phyloP scores from a whole-genome alignment of 1,140 invertebrate species.

The Melanaphis sacchari region DNA sequence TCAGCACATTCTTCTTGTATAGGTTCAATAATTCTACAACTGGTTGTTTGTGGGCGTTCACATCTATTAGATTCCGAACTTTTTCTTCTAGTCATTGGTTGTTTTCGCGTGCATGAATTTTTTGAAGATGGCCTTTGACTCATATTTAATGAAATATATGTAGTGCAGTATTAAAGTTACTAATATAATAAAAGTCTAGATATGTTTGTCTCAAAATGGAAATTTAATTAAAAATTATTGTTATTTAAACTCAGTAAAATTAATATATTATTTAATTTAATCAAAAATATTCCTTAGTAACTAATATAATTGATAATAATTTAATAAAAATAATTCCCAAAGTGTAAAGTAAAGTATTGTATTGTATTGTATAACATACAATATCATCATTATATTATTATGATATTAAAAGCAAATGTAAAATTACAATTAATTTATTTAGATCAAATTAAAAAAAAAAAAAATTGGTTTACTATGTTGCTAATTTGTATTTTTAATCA shows the following conservation, averaged over 20 bases:
- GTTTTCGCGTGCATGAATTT: not conserved
- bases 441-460: not conserved
- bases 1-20: not conserved
- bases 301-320: not conserved
- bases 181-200: not conserved
- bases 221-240: not conserved
- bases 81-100: not conserved
- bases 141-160: not conserved
- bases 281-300: not conserved
- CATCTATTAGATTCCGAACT: not conserved
- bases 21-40: not conserved
- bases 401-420: not conserved
- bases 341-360: too few relatives aligned
- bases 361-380: too few relatives aligned
- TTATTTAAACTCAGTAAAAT: not conserved
- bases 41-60: not conserved
- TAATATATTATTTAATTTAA: not conserved
- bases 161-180: not conserved
- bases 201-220: not conserved
- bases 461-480: not conserved
- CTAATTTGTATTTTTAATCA: not conserved
- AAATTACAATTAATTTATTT: not conserved
- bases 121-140: constrained; percentile 4
- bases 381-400: too few relatives aligned
- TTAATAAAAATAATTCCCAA: not conserved